Evolutionary conservation across 2,888 invertebrate genomes (phyloP), one percentile per base, ranked within the genome.

Genomic region (Napeogenes sylphis): DNA sequence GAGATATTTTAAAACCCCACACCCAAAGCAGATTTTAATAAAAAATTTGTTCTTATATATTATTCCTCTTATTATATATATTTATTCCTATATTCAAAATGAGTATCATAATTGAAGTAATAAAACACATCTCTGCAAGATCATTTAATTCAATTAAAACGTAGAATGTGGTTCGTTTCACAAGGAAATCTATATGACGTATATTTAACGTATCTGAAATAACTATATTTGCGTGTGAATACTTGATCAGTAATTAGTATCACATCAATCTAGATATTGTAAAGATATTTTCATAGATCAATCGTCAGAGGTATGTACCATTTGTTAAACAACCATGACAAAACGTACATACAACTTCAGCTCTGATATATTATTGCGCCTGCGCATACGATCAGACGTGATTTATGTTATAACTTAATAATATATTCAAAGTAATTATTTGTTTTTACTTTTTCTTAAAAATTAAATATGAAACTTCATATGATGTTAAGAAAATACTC

Each of bases 311-410:
- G 5, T 58, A 38, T 61, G 61, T 14, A 46, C 62, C 54, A 58
- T 21, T 55, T 58, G 57, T 35, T 54, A 56, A 61, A 42, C 55
- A 38, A 61, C 30, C 61, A 51, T 56, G 56, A 61, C 47, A 51
- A 42, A 42, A 12, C 8, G 13, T 10, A 10, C 8, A 10, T 8
- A 51, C 21, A 30, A 51, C 30, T 30, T 30, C 21, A 8, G 30
- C 30, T 51, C 10, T 51, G 51, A 51, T 51, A 47, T 47, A 47
- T 51, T 12, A 12, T 12, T 30, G 51, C 51, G 51, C 30, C 21
- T 12, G 30, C 51, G 51, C 51, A 51, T 30, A 30, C 35, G 35
- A 35, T 35, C 21, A 21, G 35, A 35, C 8, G 51, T 51, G 51
- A 51, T 51, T 51, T 51, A 51, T 51, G 47, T 47, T 14, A n/a